Conservation (phyloP, 1,140 invertebrate species). For the Stenopsyche tienmushanensis region DNA sequence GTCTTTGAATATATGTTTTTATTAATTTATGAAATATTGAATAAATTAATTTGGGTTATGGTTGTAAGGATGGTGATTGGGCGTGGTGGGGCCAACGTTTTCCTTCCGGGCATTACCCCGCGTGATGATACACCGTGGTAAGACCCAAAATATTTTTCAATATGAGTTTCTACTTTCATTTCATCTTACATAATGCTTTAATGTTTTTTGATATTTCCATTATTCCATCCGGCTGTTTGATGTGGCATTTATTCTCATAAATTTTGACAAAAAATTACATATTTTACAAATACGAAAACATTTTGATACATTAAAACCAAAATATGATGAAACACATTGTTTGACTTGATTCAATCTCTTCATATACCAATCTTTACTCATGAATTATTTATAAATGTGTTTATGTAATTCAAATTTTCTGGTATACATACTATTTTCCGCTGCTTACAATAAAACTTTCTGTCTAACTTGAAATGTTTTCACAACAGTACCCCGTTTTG, state of each 20-base stretch:
- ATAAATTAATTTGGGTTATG: slow-evolving; percentile 34
- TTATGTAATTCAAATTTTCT: neutral
- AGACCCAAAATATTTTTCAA: slow-evolving; percentile 27
- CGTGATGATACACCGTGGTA: slow-evolving; percentile 38
- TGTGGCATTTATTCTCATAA: slow-evolving; percentile 31
- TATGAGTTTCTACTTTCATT: slow-evolving; percentile 1
- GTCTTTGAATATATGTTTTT: neutral
- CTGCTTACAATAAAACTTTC: too few relatives aligned
- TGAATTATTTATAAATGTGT: neutral
- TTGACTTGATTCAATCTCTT: neutral
- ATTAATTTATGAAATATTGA: neutral
- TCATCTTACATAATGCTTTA: slow-evolving; percentile 32
- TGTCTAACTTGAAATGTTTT: too few relatives aligned
- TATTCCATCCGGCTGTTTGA: slow-evolving; percentile 28
- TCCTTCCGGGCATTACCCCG: slow-evolving; percentile 33
- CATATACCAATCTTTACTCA: neutral
- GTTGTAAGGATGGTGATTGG: slow-evolving; percentile 40
- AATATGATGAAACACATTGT: too few relatives aligned
- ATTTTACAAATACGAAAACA: too few relatives aligned
- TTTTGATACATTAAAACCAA: neutral
- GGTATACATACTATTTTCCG: too few relatives aligned
- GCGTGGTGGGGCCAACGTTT: slow-evolving; percentile 36
- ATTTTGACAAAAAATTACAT: too few relatives aligned
- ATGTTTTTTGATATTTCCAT: slow-evolving; percentile 19
- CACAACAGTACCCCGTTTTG: too few relatives aligned